Evolutionary conservation across 2,888 invertebrate species (phyloP), one percentile per base, ranked within the genome.

Genomic region (Apamea monoglypha): DNA sequence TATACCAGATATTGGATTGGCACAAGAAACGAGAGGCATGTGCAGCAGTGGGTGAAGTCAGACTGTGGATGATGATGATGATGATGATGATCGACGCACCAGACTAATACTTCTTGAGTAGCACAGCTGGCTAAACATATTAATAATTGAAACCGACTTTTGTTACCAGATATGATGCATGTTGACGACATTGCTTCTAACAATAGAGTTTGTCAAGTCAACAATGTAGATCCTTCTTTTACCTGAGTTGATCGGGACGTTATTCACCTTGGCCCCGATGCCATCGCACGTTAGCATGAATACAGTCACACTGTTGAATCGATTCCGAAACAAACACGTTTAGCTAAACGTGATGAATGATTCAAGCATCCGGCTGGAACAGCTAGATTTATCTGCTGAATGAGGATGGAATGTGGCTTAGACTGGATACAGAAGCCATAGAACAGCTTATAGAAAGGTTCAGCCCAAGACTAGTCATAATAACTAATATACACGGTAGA

Each of bases 201-300:
- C 59, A 81, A 70, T 61, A 18, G 25, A 44, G 10, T 53, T 73
- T 79, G n/a, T 44, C 21, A 18, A 18, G 36, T 74, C 7, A 68
- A 32, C 18, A 70, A 36, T 44, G 25, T 21, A 53, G 61, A 18
- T 53, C 68, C 85, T 85, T 85, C 81, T 72, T 80, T 81, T 75
- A 66, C 72, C 40, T 69, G 78, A 72, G 61, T 68, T 64, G 67
- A 69, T 47, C 25, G 40, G 67, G 44, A 79, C 29, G 44, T 61
- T 61, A 79, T 83, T 80, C 67, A 74, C 85, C 86, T 83, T 83
- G 86, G 85, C 81, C 72, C 18, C 81, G 29, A 81, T 83, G 72
- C 53, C 72, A 72, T 82, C 66, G 29, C 64, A 81, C 50, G 72
- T 80, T 68, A 53, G 56, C 25, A 83, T 69, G 75, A 36, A 69